Base-by-base conservation (phyloP, 1,140 invertebrate species). In the Leptopilina clavipes region DNA sequence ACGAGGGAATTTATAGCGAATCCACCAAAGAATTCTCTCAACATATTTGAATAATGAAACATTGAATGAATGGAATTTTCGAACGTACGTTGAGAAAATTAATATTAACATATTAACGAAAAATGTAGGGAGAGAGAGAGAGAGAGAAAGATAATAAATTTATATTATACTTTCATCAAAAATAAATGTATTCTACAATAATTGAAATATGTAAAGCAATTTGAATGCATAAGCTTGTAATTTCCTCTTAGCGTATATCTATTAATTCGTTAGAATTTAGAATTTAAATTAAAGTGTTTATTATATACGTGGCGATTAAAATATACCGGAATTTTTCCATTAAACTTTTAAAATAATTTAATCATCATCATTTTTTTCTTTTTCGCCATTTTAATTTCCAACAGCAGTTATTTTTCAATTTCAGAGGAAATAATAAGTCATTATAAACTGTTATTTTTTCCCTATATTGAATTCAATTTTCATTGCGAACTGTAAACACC, bases 131-230 rank as follows among this genome's bases (percentile, higher is more conserved):
- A n/a, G n/a, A n/a, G n/a, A n/a, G n/a, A n/a, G n/a, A n/a, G n/a
- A n/a, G n/a, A n/a, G n/a, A 52, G 14, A 17, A 5, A 52, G n/a
- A n/a, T 52, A 52, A 52, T 52, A 52, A n/a, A 65, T 65, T 65
- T 65, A 37, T 31, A 65, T 31, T 65, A 37, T 65, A 65, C 3
- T n/a, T 65, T 65, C 12, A 31, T 25, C 19, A 65, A 65, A 31
- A 65, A 65, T 65, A 22, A 65, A 65, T 65, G 3, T 65, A 31
- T 65, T 65, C 22, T 12, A 25, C 14, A 65, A 54, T 40, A 19
- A 65, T 65, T 65, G 59, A 65, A 65, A 65, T 65, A 65, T 65
- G 59, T 65, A 65, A 65, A 65, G 59, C 59, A 65, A 65, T 65
- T 31, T 65, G 25, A 65, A 31, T 65, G 22, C 25, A 65, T 65